Evolutionary conservation across 2,113 vertebrate genomes (phyloP).

Genomic region (Azemiops feae): DNA sequence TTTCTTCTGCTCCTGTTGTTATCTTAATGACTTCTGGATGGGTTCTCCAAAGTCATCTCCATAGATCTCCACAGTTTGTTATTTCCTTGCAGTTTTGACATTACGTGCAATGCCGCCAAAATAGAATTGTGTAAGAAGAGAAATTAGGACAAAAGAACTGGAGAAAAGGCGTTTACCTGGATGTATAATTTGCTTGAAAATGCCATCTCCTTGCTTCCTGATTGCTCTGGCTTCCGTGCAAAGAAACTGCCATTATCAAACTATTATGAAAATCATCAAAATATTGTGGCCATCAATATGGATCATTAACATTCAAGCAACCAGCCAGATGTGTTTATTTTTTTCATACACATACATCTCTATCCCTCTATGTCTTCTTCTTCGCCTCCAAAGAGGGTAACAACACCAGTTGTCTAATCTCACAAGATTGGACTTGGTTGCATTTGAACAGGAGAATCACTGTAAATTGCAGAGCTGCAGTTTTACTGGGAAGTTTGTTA

Average conservation of each 20-base stretch:
- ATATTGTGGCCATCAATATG: background rate
- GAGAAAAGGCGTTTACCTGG: background rate
- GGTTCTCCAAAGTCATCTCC: background rate
- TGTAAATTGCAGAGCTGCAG: background rate
- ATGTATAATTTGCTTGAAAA: background rate
- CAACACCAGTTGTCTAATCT: background rate
- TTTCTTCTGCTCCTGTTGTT: background rate
- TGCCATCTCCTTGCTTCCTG: background rate
- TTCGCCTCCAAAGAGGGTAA: background rate
- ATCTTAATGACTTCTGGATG: background rate
- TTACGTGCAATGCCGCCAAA: background rate
- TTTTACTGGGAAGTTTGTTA: background rate
- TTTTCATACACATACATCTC: background rate
- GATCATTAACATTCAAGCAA: background rate
- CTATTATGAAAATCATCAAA: background rate
- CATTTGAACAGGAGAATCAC: background rate
- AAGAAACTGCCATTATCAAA: background rate
- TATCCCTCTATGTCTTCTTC: background rate
- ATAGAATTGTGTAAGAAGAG: background rate
- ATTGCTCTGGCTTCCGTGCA: background rate
- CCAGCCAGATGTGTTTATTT: background rate
- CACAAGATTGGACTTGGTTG: background rate
- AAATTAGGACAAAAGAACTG: background rate
- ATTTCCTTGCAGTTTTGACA: background rate
- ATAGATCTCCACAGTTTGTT: background rate